These are phyloP conservation scores for Triplophysa bombifrons DNA, from an alignment of 2,797 vertebrate species.

Conservation along the genomic window DNA sequence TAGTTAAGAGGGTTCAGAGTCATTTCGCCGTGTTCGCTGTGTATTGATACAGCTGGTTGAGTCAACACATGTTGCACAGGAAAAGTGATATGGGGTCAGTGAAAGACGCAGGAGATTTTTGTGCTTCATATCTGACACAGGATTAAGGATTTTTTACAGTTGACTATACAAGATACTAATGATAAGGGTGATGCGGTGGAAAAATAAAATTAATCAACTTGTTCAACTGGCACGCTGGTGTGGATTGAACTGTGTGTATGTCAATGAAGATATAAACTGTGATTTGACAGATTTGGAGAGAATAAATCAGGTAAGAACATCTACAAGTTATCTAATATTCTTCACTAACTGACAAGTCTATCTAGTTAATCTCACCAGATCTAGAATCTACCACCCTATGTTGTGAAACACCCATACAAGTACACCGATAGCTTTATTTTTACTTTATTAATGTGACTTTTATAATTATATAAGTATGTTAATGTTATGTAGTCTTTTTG, in stretches of 20 bases:
- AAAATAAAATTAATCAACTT: slow-evolving; percentile 22
- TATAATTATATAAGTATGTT: background rate
- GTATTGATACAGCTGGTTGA: slow-evolving; percentile 48
- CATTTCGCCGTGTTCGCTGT: slow-evolving; percentile 16
- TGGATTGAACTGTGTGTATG: slow-evolving; percentile 21
- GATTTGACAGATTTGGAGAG: slow-evolving; percentile 11
- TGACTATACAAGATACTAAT: background rate
- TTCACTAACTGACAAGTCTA: background rate
- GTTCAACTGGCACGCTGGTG: slow-evolving; percentile 29
- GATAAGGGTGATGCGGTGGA: slow-evolving; percentile 36
- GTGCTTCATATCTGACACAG: background rate
- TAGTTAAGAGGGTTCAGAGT: slow-evolving; percentile 8
- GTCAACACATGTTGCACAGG: slow-evolving; percentile 24
- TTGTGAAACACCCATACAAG: background rate
- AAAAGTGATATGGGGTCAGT: slow-evolving; percentile 24
- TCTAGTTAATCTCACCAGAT: background rate
- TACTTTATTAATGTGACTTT: no score
- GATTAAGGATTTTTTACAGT: slow-evolving; percentile 12
- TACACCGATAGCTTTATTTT: no score
- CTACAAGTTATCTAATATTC: background rate
- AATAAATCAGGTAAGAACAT: slow-evolving; percentile 31
- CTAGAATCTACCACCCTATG: background rate
- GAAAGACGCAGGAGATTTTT: slow-evolving; percentile 15
- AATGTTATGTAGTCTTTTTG: background rate
- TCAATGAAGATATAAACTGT: slow-evolving; percentile 15